A percentile compares a stretch with the other conserved stretches of the same genome.
phyloP scores from a whole-genome alignment of 2,113 vertebrate species.

The Rhea americana region DNA sequence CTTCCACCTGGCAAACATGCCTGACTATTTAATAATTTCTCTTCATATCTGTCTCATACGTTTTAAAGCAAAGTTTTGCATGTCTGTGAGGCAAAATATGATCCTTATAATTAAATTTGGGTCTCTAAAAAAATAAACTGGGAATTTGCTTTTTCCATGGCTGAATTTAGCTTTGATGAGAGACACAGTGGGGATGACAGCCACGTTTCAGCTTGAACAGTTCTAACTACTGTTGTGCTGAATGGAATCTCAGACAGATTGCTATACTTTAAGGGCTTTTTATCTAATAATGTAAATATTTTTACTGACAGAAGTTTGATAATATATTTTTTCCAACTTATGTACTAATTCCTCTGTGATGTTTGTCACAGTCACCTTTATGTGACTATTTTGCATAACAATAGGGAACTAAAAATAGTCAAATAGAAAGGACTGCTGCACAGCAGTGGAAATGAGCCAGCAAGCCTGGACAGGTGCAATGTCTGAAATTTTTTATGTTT shows the following conservation, averaged over 20 bases:
- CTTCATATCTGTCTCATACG: background rate
- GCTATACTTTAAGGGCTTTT: background rate
- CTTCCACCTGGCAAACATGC: background rate
- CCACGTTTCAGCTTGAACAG: background rate
- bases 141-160: background rate
- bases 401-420: background rate
- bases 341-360: background rate
- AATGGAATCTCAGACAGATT: background rate
- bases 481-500: too few species aligned
- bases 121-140: accelerated
- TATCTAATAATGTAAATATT: background rate
- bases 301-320: background rate
- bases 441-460: background rate
- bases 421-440: background rate
- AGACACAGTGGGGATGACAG: background rate
- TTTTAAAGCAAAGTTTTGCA: background rate
- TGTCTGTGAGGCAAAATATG: background rate
- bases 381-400: background rate
- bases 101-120: background rate
- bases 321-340: background rate
- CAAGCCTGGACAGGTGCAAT: background rate
- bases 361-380: background rate
- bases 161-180: background rate
- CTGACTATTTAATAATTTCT: background rate
- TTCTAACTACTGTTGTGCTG: background rate